These are phyloP conservation scores for Macrotis lagotis DNA, from an alignment of 2,113 vertebrate species.

Conservation along the genomic window DNA sequence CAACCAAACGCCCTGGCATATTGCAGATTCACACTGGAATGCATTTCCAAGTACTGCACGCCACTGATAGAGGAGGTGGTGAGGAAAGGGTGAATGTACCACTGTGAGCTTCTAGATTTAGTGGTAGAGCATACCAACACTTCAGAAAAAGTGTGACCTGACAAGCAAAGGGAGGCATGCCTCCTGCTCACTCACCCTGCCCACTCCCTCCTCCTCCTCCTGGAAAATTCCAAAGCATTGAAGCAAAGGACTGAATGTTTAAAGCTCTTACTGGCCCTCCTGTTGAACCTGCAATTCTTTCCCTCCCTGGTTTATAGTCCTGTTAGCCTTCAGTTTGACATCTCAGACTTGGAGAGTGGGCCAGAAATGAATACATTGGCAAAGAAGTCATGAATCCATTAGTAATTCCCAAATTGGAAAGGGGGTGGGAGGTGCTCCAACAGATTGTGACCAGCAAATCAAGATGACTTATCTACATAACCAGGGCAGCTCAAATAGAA, in stretches of 20 bases:
- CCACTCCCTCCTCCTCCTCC: conserved; percentile 7
- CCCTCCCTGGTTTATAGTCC: not conserved
- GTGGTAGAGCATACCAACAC: not conserved
- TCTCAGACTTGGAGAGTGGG: not conserved
- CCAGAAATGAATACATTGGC: conserved; percentile 10
- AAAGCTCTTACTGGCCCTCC: not conserved
- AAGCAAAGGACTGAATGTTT: not conserved
- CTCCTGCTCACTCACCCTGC: not conserved
- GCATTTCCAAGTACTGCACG: not conserved
- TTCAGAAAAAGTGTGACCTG: not conserved
- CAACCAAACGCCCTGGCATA: fast-evolving
- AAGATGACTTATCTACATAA: not conserved
- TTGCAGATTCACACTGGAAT: not conserved
- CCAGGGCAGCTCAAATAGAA: not conserved
- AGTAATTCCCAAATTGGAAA: conserved; percentile 29
- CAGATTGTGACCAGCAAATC: not conserved
- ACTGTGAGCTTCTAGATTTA: not conserved
- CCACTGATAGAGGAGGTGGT: not conserved
- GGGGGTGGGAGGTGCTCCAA: not conserved
- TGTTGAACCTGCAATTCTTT: not conserved
- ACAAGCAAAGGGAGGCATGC: not conserved
- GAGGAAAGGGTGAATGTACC: not conserved
- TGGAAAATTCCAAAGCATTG: conserved; percentile 28
- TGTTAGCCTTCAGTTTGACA: not conserved
- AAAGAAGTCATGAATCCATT: not conserved